These are phyloP conservation scores for Eulemur rufifrons DNA, from an alignment of 2,113 vertebrate species.

Conservation along the genomic window DNA sequence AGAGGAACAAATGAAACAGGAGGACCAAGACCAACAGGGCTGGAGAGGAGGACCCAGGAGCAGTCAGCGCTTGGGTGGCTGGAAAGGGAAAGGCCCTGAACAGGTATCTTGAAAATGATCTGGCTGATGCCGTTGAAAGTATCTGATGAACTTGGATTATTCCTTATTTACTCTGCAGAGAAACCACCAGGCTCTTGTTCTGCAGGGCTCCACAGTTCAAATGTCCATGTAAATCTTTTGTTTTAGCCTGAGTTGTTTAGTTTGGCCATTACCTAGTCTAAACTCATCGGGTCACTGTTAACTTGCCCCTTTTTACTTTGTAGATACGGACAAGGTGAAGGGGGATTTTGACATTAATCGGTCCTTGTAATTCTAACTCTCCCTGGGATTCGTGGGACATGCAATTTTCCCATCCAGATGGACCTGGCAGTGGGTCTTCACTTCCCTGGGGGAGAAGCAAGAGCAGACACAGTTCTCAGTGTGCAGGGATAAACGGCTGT, in stretches of 20 bases:
- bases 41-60: background rate
- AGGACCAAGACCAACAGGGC: too few species aligned
- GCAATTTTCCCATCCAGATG: background rate
- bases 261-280: background rate
- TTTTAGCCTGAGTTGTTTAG: background rate
- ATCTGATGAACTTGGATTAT: background rate
- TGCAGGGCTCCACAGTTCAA: background rate
- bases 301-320: background rate
- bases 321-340: background rate
- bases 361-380: background rate
- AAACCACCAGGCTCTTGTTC: background rate
- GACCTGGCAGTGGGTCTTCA: background rate
- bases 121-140: background rate
- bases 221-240: background rate
- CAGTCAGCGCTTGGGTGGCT: rapidly evolving
- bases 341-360: background rate
- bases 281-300: background rate
- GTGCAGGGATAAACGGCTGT: background rate
- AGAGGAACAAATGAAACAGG: background rate
- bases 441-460: background rate
- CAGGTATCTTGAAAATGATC: background rate
- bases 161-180: background rate
- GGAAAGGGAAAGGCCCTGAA: background rate
- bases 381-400: background rate
- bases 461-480: background rate